Percentiles rank a stretch among this genome's conserved stretches.
These are phyloP conservation scores for Sinocyclocheilus rhinocerous DNA, from an alignment of 2,113 vertebrate genomes.

Conservation along the genomic window DNA sequence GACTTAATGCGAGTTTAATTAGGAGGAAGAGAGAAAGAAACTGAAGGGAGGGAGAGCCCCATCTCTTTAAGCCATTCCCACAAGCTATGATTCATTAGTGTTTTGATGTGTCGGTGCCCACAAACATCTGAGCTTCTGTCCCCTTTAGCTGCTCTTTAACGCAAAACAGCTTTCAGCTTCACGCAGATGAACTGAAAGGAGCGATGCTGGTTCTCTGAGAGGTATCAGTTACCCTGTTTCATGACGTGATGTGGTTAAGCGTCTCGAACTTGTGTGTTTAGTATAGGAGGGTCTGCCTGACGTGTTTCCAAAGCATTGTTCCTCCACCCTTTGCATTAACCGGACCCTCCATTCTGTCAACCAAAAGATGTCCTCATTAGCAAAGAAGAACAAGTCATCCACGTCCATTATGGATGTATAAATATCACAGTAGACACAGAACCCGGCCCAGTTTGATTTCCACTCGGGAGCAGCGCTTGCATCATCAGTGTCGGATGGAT, in stretches of 20 bases:
- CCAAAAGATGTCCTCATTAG: slow-evolving; percentile 7
- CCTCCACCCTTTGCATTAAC: not conserved
- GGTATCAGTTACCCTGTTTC: not conserved
- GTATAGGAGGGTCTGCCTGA: not conserved
- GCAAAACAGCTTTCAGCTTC: slow-evolving; percentile 1
- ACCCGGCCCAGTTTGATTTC: slow-evolving; percentile 23
- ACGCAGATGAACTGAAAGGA: not conserved
- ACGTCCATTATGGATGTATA: not conserved
- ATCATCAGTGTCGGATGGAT: slow-evolving; percentile 41
- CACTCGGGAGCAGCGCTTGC: slow-evolving; percentile 50
- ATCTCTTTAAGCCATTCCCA: not conserved
- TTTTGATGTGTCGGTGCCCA: slow-evolving; percentile 24
- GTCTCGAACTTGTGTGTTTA: not conserved
- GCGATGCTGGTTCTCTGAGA: not conserved
- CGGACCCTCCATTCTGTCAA: not conserved
- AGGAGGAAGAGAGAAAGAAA: slow-evolving; percentile 28
- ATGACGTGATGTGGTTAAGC: slow-evolving; percentile 21
- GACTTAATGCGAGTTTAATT: not conserved
- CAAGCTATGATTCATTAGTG: slow-evolving; percentile 14
- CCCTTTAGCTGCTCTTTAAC: slow-evolving; percentile 10
- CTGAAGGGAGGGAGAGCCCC: not conserved
- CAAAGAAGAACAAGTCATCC: not conserved
- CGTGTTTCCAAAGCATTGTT: not conserved
- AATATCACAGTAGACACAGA: not conserved
- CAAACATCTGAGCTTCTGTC: slow-evolving; percentile 16